phyloP scores from a whole-genome alignment of 2,113 vertebrate species.

The Prinia subflava region DNA sequence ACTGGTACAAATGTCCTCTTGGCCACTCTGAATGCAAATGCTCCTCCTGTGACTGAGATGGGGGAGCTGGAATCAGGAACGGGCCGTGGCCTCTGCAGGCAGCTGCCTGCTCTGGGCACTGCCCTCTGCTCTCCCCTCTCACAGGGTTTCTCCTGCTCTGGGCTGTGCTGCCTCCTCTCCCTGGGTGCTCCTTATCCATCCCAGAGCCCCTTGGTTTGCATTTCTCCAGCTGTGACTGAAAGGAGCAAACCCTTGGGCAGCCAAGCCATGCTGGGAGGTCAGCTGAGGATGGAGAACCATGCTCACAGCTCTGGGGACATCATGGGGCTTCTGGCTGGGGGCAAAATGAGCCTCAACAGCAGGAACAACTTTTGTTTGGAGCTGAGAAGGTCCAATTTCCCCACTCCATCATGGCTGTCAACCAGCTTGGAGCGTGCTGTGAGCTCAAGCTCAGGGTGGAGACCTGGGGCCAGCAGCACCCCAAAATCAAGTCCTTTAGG shows the following conservation, averaged over 20 bases:
- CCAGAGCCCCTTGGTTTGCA: neutral
- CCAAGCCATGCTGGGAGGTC: neutral
- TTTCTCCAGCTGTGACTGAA: neutral
- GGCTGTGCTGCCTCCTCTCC: neutral
- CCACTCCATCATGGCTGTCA: neutral
- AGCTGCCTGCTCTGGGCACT: neutral
- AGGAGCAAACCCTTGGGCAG: neutral
- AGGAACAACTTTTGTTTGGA: neutral
- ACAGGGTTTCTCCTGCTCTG: neutral
- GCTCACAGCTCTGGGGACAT: neutral
- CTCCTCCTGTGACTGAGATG: fast-evolving
- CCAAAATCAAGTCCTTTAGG: neutral
- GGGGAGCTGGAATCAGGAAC: neutral
- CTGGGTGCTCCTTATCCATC: neutral
- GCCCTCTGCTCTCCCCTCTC: neutral
- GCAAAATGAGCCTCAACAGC: neutral
- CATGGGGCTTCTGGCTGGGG: neutral
- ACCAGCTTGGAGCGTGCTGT: neutral
- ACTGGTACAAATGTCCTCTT: neutral
- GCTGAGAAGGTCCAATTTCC: neutral
- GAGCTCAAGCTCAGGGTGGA: neutral
- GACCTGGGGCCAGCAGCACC: neutral
- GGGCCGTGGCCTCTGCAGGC: neutral
- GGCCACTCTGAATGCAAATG: neutral
- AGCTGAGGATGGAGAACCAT: neutral